phyloP scores from a whole-genome alignment of 2,113 vertebrate genomes.

The Cheirogaleus medius region DNA sequence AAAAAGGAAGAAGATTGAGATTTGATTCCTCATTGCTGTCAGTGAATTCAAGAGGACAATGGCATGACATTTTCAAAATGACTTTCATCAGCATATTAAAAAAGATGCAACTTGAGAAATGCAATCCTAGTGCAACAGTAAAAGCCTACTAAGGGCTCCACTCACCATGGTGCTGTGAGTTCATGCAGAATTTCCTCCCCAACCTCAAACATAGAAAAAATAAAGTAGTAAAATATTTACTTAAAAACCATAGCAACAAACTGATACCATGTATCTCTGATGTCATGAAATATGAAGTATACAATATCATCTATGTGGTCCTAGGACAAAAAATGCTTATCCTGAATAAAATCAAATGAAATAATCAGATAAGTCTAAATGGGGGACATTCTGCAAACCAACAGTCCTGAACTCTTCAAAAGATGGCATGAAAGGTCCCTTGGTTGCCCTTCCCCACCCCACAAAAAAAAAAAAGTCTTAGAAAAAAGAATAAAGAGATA shows the following conservation, averaged over 20 bases:
- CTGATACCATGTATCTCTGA: background rate
- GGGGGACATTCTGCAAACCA: background rate
- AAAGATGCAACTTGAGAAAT: background rate
- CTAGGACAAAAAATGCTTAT: background rate
- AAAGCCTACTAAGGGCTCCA: background rate
- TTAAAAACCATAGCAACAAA: conserved; percentile 1
- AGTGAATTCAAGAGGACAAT: background rate
- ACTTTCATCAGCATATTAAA: background rate
- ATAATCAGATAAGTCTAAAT: background rate
- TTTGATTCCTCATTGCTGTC: background rate
- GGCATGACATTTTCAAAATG: background rate
- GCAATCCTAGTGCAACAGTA: background rate
- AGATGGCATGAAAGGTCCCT: background rate
- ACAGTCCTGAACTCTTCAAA: background rate
- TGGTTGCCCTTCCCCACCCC: no score
- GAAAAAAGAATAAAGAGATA: background rate
- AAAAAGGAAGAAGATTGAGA: background rate
- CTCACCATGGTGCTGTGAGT: background rate
- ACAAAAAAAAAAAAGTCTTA: background rate
- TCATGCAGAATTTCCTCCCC: background rate
- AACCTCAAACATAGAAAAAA: background rate
- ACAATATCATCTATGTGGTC: background rate
- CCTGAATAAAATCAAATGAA: background rate
- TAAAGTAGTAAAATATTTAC: background rate
- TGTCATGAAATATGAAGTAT: background rate